A percentile compares a stretch with the other conserved stretches of the same genome.
Conservation (phyloP, 2,888 invertebrate species). For the Ferrisia virgata region DNA sequence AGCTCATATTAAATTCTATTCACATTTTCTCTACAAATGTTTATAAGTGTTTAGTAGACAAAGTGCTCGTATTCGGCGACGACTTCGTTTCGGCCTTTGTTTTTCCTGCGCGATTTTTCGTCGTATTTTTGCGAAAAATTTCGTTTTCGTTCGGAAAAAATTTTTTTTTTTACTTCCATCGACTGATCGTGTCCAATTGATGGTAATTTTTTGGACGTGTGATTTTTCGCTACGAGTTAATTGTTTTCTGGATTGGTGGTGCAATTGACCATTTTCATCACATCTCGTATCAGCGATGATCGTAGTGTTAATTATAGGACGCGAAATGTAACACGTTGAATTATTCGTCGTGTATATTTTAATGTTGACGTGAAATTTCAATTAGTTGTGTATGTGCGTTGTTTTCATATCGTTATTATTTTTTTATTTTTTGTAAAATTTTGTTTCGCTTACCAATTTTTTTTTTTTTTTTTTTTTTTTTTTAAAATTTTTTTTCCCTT, state of each 20-base stretch:
- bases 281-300: no score
- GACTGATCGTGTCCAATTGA: not conserved
- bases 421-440: not conserved
- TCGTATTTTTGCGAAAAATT: not conserved
- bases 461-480: not conserved
- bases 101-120: not conserved
- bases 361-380: conserved; percentile 16
- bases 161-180: not conserved
- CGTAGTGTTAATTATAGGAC: not conserved
- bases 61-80: conserved; percentile 8
- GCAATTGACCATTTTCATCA: no score
- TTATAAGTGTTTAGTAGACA: conserved; percentile 25
- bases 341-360: not conserved
- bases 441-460: not conserved
- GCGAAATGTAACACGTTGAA: not conserved
- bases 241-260: not conserved
- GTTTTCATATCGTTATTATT: not conserved
- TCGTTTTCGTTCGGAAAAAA: not conserved
- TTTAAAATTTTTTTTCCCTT: not conserved
- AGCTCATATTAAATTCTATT: conserved; percentile 6
- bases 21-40: conserved; percentile 24
- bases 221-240: not conserved
- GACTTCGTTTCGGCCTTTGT: not conserved
- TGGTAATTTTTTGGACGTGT: not conserved
- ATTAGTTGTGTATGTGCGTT: not conserved